Base-by-base conservation (phyloP, 1,140 invertebrate species). In the Zaprionus ornatus region DNA sequence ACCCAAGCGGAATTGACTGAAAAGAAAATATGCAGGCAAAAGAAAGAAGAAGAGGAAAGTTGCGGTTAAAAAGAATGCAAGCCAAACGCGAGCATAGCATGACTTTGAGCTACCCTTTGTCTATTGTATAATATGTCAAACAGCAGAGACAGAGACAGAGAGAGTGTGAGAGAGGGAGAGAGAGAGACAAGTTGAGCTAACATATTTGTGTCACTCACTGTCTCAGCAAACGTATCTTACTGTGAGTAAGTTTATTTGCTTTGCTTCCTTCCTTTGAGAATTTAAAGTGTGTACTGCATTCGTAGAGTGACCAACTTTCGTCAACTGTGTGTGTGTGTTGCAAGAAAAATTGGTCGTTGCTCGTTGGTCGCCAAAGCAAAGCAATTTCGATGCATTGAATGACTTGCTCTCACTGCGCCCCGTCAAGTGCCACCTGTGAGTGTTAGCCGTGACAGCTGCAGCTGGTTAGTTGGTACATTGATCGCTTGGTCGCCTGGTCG, bases 341-440 rank as follows among this genome's bases (percentile, higher is more conserved):
- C 40, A 21, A 7, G 2, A 12, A 9, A 74, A 69, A 56, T 74
- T n/a, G n/a, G n/a, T n/a, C n/a, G n/a, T n/a, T n/a, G n/a, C n/a
- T 37, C 42, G 65, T 56, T 45, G n/a, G 42, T 42, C 25, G 48
- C 27, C 29, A 42, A 62, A 61, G 59, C 29, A 42, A 62, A 61
- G 59, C 80, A 68, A 60, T 82, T 87, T 86, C 59, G 65, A 76
- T 70, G 79, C 82, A 68, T 77, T 68, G 71, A 72, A 86, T 77
- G 79, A 71, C 71, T 69, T 60, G 25, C 70, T 67, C 56, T 85
- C 54, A 37, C 19, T 45, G 40, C n/a, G n/a, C n/a, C n/a, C n/a
- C n/a, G n/a, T 74, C 50, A 60, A 84, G 63, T 52, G 69, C 62
- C 55, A 21, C 19, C 48, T 37, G 21, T 27, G 57, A 48, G 71